Base-by-base conservation (phyloP, 2,113 vertebrate genomes). In the Paraplagusia blochii region DNA sequence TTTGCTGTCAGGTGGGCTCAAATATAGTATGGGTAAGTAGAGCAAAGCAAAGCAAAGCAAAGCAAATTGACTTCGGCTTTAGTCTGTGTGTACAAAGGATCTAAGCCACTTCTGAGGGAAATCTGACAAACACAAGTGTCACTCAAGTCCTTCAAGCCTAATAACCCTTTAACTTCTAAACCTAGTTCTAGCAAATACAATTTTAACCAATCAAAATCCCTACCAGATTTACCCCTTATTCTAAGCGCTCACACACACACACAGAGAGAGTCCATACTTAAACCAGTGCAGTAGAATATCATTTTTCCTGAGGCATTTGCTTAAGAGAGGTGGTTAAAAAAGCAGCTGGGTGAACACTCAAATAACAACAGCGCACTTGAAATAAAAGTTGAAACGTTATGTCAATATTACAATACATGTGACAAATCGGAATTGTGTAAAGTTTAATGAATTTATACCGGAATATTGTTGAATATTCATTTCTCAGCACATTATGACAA, bases 401-500 rank as follows among this genome's bases (percentile, higher is more conserved):
- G 45, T 48, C 16, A 36, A 15, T 36, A 6, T 53, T 53, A 7
- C 46, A 48, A 56, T 14, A 44, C 17, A 22, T 63, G 18, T 39
- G 44, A 57, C 14, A 45, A 22, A 58, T 77, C 15, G 52, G 50
- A 49, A 29, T 5, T 42, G 46, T 51, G 29, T 8, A 33, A 62
- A 35, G 70, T 57, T 40, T 11, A 1, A 7, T 1, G 44, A 29
- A 29, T 29, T 29, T 29, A 2, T 29, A 29, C 22, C 3, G 6
- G 22, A 29, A 4, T 29, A 29, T 55, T 45, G 42, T 36, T 29
- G 13, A 36, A 43, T 11, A 44, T 58, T 53, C 56, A 9, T 42
- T 55, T 53, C 58, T 43, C 6, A 36, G 36, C 51, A 53, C 64
- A 66, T 16, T 56, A 66, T 82, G 79, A 80, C 78, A 80, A 81